Percentiles rank a stretch among this genome's conserved stretches.
Evolutionary conservation across 2,113 vertebrate species (phyloP).

Genomic region (Brachionichthys hirsutus): DNA sequence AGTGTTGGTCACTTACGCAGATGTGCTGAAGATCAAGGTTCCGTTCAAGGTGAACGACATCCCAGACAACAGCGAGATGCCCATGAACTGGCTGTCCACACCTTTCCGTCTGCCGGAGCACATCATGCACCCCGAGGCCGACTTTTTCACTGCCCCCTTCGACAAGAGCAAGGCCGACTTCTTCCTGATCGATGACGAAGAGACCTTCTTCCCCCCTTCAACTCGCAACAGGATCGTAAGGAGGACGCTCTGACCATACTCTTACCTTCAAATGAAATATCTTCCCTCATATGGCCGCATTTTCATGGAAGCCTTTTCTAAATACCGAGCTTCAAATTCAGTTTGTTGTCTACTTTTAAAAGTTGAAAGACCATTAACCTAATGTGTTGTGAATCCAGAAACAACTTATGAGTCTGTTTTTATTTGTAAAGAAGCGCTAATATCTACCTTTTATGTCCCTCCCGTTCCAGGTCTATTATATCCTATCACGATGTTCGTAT

Average conservation of each 20-base stretch:
- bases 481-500: constrained; percentile 90
- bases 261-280: background rate
- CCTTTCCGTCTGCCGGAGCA: constrained; percentile 82
- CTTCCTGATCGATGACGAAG: constrained; percentile 86
- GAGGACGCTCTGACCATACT: background rate
- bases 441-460: background rate
- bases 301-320: too few species aligned
- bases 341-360: background rate
- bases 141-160: constrained; percentile 91
- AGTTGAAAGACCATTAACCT: too few species aligned
- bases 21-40: constrained; percentile 93
- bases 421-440: background rate
- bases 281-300: too few species aligned
- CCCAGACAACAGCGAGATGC: constrained; percentile 64
- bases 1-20: constrained; percentile 90
- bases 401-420: background rate
- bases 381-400: background rate
- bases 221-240: constrained; percentile 96
- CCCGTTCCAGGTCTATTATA: constrained; percentile 88
- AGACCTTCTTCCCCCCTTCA: constrained; percentile 88
- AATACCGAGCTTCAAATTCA: background rate
- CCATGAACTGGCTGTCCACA: constrained; percentile 80
- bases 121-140: constrained; percentile 86
- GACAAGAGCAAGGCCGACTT: constrained; percentile 89
- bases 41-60: constrained; percentile 89